Percentiles rank a stretch among this genome's conserved stretches.
Conservation (phyloP, 2,888 invertebrate genomes). For the Halictus quadricinctus region DNA sequence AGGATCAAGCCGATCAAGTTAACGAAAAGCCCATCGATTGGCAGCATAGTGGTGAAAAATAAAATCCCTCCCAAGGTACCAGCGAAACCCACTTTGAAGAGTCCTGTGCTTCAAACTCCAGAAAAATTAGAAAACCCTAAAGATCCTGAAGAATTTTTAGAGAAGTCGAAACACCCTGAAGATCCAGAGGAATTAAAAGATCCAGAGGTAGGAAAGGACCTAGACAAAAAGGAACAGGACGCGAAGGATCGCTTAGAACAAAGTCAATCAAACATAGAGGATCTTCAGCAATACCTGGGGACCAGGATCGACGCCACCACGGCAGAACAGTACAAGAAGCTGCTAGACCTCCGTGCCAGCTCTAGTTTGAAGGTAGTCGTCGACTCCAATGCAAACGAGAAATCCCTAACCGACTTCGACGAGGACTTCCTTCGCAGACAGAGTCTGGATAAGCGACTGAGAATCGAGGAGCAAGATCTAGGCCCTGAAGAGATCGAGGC, state of each 20-base stretch:
- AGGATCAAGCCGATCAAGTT: constrained; percentile 68
- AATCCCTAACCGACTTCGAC: constrained; percentile 68
- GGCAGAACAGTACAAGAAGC: constrained; percentile 72
- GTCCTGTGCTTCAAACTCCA: neutral
- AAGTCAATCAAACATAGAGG: constrained; percentile 74
- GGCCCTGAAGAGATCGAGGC: constrained; percentile 57
- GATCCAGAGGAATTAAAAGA: neutral
- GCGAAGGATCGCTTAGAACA: constrained; percentile 70
- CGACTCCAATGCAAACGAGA: constrained; percentile 62
- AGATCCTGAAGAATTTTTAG: neutral
- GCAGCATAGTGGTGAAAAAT: constrained; percentile 46
- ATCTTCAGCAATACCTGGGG: constrained; percentile 72
- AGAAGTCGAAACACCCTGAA: neutral
- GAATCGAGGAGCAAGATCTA: constrained; percentile 71
- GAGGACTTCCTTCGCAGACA: constrained; percentile 73
- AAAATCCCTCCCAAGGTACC: constrained; percentile 63
- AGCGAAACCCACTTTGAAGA: constrained; percentile 48
- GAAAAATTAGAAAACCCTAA: neutral
- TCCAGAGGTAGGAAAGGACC: neutral
- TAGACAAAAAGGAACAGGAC: neutral
- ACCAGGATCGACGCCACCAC: constrained; percentile 76
- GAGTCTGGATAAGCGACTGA: constrained; percentile 71
- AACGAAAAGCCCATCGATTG: constrained; percentile 67
- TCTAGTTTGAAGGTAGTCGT: constrained; percentile 37
- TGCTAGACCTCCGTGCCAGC: constrained; percentile 60